phyloP scores from a whole-genome alignment of 2,888 invertebrate species.

The Drosophila lacicola region DNA sequence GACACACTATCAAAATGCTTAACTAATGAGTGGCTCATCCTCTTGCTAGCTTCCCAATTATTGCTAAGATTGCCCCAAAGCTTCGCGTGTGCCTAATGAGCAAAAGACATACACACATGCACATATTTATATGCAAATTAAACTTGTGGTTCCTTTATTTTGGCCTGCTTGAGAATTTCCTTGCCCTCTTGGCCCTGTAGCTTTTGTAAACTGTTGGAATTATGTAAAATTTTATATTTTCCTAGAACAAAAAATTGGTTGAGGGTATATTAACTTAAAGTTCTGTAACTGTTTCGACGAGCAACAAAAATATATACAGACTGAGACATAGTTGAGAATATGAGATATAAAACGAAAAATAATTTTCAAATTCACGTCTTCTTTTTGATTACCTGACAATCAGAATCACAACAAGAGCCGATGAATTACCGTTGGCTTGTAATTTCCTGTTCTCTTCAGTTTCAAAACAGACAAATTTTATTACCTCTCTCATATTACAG shows the following conservation, averaged over 20 bases:
- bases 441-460: too few relatives aligned
- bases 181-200: not conserved
- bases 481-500: too few relatives aligned
- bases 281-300: not conserved
- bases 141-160: not conserved
- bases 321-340: too few relatives aligned
- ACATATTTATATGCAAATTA: not conserved
- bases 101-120: not conserved
- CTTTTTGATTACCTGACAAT: too few relatives aligned
- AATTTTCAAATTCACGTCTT: too few relatives aligned
- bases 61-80: slow-evolving; percentile 1
- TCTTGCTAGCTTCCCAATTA: slow-evolving; percentile 5
- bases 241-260: not conserved
- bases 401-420: too few relatives aligned
- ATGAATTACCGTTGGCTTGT: too few relatives aligned
- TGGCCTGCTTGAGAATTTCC: not conserved
- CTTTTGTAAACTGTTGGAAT: not conserved
- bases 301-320: not conserved
- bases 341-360: too few relatives aligned
- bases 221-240: slow-evolving; percentile 1
- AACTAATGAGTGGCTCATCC: slow-evolving; percentile 19
- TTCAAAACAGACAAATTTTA: too few relatives aligned
- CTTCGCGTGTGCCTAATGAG: slow-evolving; percentile 9
- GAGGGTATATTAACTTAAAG: not conserved
- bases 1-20: slow-evolving; percentile 8